Base-by-base conservation (phyloP, 1,140 invertebrate genomes). In the Maconellicoccus hirsutus region DNA sequence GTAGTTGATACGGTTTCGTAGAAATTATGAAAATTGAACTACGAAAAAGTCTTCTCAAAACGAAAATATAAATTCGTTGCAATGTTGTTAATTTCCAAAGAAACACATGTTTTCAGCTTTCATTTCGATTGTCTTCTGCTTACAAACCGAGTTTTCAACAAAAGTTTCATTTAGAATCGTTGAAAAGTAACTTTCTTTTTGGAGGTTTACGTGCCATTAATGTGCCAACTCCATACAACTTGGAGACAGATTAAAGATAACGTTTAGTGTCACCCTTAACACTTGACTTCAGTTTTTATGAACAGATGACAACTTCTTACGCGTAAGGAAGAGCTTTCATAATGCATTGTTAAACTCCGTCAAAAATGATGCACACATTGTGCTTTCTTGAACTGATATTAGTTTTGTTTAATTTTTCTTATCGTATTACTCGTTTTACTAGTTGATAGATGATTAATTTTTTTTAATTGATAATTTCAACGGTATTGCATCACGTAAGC, bases 231-330 rank as follows among this genome's bases (percentile, higher is more conserved):
- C 16, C 22, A 16, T 66, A 66, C 22, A 66, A 66, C 61, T 22
- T 23, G 16, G 61, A 66, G 61, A 66, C 61, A 66, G 61, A 66
- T 66, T 66, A 66, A 66, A 66, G 61, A 66, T 66, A 66, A 66
- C 61, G 61, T 66, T 66, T 66, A 66, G 25, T 66, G 61, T 26
- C 61, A 66, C 61, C 61, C 61, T 66, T 66, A 66, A 25, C 25
- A 23, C 25, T 66, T 66, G 21, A 25, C 61, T 26, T 66, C 25
- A 8, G 21, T 66, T 66, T 66, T 52, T 66, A 66, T 25, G 25
- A 66, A 26, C 61, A 66, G 21, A 66, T 66, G 61, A 66, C 61
- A 66, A 66, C 61, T 23, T 66, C 25, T 23, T 23, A 66, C 42
- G 6, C 6, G 42, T 16, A 19, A 14, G 3, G 16, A 52, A 52